Evolutionary conservation across 2,113 vertebrate species (phyloP), one percentile per base, ranked within the genome.

Genomic region (Pelodiscus sinensis): DNA sequence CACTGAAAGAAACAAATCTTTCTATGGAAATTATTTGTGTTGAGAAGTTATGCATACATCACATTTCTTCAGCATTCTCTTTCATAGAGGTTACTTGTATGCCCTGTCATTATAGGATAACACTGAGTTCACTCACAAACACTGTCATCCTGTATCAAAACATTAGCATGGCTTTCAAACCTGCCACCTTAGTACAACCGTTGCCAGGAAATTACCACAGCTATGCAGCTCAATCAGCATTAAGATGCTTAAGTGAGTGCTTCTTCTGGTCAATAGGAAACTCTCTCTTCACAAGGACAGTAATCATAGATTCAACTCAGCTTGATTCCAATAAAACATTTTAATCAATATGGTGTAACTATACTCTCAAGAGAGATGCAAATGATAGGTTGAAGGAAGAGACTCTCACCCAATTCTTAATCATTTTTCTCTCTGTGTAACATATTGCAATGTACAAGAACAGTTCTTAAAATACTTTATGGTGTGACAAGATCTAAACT

Each of bases 11-110:
- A 0, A 54, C 2, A 73, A 4, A 18, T 35, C 84, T 78, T 83
- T 85, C 82, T 12, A n/a, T 50, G 18, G 27, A 90, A 73, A 73
- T 88, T 93, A 91, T 93, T 94, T 84, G 15, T 85, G 84, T 12
- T 80, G 94, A 94, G 91, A 94, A 77, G 84, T 94, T 75, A 92
- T 89, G 90, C 93, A 94, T 92, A 89, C 92, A 90, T 88, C 62
- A 71, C 55, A 10, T 81, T 94, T 35, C 62, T 9, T 15, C 0
- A 79, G 94, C 86, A 88, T 85, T 35, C 84, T 91, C 84, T 55
- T 56, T 54, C 77, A 79, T 84, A 89, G 58, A 89, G 62, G 58
- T 87, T 86, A 27, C 82, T 84, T 5, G 87, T 68, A 86, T 31
- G 1, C 83, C 58, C 87, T 50, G 22, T 77, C 54, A 50, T 35